phyloP scores from a whole-genome alignment of 2,113 vertebrate genomes.

The Scopus umbretta region DNA sequence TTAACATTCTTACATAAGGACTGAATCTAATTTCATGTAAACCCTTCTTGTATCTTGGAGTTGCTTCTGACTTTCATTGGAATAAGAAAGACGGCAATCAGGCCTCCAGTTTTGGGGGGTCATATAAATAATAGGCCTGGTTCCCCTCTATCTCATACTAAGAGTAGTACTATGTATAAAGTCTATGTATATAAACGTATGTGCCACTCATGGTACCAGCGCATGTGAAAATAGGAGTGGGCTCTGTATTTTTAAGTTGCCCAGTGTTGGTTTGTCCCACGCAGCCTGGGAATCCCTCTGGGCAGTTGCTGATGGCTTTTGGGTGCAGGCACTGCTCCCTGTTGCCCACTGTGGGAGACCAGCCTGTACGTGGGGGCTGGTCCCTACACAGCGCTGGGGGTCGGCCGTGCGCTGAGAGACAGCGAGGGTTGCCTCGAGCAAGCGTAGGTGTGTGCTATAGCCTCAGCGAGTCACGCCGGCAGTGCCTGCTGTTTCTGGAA shows the following conservation, averaged over 20 bases:
- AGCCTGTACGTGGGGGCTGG: no score
- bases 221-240: accelerated
- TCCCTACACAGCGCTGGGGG: accelerated
- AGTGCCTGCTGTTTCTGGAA: neutral
- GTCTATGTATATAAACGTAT: no score
- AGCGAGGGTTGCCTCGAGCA: neutral
- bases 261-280: neutral
- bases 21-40: neutral
- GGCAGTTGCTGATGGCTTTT: accelerated
- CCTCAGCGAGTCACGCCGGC: neutral
- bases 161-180: neutral
- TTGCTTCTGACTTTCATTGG: neutral
- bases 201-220: accelerated
- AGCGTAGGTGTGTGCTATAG: neutral
- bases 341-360: accelerated
- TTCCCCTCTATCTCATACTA: neutral
- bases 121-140: neutral
- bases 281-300: neutral
- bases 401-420: neutral
- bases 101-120: neutral
- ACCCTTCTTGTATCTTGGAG: neutral
- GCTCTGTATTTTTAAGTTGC: neutral
- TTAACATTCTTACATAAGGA: no score
- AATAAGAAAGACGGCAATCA: neutral
- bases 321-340: neutral